phyloP scores from a whole-genome alignment of 1,140 invertebrate species.

The Sesamia nonagrioides region DNA sequence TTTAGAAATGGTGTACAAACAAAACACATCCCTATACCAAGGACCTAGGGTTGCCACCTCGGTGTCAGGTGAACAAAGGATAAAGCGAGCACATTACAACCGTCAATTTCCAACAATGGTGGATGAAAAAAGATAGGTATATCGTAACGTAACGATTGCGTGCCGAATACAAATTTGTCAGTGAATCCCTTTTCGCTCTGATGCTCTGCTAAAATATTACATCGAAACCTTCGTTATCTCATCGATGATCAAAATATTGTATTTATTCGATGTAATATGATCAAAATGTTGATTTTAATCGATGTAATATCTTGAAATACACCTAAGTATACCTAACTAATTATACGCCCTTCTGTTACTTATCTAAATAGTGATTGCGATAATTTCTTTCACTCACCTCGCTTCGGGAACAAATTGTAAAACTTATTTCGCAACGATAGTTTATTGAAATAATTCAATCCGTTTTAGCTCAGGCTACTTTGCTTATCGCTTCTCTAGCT shows the following conservation, averaged over 20 bases:
- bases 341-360: no score
- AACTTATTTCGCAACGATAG: not conserved
- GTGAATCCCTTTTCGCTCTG: not conserved
- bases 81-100: not conserved
- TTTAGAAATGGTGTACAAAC: slow-evolving; percentile 50
- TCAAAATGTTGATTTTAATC: not conserved
- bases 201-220: not conserved
- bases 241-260: not conserved
- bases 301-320: no score
- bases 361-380: no score
- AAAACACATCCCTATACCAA: slow-evolving; percentile 15
- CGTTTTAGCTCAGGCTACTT: not conserved
- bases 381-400: no score
- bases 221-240: not conserved
- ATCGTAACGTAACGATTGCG: not conserved
- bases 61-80: not conserved
- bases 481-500: not conserved
- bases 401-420: not conserved
- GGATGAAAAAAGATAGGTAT: not conserved
- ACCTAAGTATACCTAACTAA: no score
- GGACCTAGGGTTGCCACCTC: slow-evolving; percentile 1
- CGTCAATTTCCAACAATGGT: slow-evolving; percentile 3
- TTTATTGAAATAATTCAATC: not conserved
- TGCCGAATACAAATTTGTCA: not conserved
- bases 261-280: not conserved